Evolutionary conservation across 2,888 invertebrate species (phyloP).

Genomic region (Leucophenga maculata): DNA sequence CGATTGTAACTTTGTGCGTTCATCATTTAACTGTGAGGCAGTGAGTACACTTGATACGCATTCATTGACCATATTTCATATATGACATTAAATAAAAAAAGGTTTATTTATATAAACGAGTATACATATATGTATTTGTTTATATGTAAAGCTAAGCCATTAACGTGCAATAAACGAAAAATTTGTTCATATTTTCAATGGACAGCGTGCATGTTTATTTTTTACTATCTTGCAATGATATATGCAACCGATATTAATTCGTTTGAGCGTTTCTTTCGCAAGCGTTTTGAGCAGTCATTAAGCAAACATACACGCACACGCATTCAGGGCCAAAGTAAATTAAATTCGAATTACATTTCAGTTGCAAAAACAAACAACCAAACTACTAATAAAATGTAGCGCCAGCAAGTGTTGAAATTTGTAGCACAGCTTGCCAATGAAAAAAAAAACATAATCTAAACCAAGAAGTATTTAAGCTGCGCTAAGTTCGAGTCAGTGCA

Average conservation of each 20-base stretch:
- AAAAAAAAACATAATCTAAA: no score
- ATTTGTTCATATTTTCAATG: background rate
- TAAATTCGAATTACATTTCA: slow-evolving; percentile 15
- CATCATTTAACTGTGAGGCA: no score
- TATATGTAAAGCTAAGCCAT: background rate
- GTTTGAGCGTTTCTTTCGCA: slow-evolving; percentile 1
- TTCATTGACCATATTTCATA: no score
- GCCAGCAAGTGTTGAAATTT: slow-evolving; percentile 4
- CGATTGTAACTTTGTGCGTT: background rate
- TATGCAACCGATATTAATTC: background rate
- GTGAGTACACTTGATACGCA: no score
- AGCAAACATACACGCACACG: slow-evolving; percentile 1
- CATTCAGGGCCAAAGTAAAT: slow-evolving; percentile 9
- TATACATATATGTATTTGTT: no score
- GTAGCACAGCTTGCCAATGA: slow-evolving; percentile 9
- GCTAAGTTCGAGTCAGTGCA: no score
- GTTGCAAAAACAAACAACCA: background rate
- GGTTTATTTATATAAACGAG: background rate
- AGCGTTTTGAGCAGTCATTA: slow-evolving; percentile 4
- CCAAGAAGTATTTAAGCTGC: no score
- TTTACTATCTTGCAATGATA: background rate
- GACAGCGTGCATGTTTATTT: background rate
- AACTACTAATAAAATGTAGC: background rate
- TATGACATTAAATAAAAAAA: no score
- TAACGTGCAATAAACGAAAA: background rate